phyloP scores from a whole-genome alignment of 2,113 vertebrate species.

The Cichladusa arquata region DNA sequence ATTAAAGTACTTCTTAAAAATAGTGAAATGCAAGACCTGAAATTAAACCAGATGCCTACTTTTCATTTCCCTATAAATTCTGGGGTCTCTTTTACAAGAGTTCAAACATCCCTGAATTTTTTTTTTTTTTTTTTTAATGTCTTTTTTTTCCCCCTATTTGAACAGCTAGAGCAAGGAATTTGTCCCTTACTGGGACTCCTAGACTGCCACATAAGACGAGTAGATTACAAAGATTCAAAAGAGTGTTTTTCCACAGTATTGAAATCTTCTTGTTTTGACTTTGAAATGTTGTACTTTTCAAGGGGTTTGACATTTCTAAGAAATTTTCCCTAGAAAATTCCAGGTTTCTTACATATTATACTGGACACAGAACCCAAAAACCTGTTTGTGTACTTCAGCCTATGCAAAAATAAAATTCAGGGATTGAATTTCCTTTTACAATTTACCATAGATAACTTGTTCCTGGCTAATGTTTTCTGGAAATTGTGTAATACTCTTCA shows the following conservation, averaged over 20 bases:
- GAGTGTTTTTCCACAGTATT: not conserved
- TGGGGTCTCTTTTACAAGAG: not conserved
- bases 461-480: not conserved
- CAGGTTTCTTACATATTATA: rapidly evolving
- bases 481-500: not conserved
- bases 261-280: rapidly evolving
- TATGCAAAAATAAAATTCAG: not conserved
- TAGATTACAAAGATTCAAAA: not conserved
- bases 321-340: not conserved
- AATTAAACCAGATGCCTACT: not conserved
- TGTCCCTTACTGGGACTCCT: not conserved
- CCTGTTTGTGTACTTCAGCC: rapidly evolving
- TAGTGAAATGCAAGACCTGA: not conserved
- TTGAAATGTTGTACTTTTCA: not conserved
- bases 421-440: not conserved
- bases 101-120: not conserved
- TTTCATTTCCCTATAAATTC: rapidly evolving
- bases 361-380: not conserved
- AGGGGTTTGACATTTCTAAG: not conserved
- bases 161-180: not conserved
- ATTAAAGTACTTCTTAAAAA: not conserved
- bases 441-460: not conserved
- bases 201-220: rapidly evolving
- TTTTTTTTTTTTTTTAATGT: no score
- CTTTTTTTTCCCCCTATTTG: not conserved